These are phyloP conservation scores for Diplodus puntazzo DNA, from an alignment of 2,797 vertebrate species.

Conservation along the genomic window DNA sequence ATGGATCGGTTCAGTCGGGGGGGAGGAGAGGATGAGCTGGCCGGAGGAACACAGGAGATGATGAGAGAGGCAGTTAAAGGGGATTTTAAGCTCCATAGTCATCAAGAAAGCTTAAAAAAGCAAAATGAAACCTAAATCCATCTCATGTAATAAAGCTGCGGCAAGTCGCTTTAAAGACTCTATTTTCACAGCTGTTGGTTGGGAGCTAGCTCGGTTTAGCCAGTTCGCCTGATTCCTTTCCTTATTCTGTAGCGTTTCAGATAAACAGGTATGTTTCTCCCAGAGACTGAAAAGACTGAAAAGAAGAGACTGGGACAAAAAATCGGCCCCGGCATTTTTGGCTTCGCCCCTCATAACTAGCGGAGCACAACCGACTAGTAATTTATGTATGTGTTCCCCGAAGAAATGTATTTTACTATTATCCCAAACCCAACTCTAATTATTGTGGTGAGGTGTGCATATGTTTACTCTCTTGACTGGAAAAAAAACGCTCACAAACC, in stretches of 20 bases:
- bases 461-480: too few species aligned
- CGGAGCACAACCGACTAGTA: too few species aligned
- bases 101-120: slow-evolving; percentile 9
- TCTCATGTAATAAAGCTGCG: slow-evolving; percentile 20
- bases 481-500: too few species aligned
- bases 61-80: slow-evolving; percentile 22
- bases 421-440: too few species aligned
- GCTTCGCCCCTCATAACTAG: too few species aligned
- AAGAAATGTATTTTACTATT: too few species aligned
- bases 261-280: not conserved
- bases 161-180: not conserved
- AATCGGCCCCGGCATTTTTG: too few species aligned
- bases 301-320: too few species aligned
- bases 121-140: slow-evolving; percentile 8
- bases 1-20: slow-evolving; percentile 52
- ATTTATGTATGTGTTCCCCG: too few species aligned
- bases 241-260: not conserved
- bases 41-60: not conserved
- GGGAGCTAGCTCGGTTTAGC: not conserved
- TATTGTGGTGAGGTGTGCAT: too few species aligned
- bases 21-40: slow-evolving; percentile 2
- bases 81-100: slow-evolving; percentile 33
- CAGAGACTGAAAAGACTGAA: too few species aligned
- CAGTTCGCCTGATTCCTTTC: not conserved
- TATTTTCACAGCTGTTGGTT: slow-evolving; percentile 1